phyloP scores from a whole-genome alignment of 2,888 invertebrate genomes.

The Xestia xanthographa region DNA sequence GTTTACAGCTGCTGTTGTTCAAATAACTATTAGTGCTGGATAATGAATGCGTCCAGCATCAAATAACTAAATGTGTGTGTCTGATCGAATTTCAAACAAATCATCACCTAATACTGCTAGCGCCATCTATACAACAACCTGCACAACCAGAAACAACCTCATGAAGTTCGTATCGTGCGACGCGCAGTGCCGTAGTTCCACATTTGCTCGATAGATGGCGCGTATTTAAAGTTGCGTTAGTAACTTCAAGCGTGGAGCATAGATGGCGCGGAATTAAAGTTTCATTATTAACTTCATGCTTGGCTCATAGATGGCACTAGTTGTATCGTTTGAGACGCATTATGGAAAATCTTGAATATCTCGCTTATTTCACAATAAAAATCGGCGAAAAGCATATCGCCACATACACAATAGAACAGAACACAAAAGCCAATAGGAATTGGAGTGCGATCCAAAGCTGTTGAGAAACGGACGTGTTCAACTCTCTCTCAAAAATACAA shows the following conservation, averaged over 20 bases:
- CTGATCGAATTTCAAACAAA: background rate
- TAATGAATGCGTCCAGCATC: background rate
- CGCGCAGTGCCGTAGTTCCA: conserved; percentile 70
- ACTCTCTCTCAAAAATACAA: no score
- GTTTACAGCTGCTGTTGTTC: background rate
- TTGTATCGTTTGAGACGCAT: background rate
- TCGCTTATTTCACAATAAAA: background rate
- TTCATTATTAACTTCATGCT: background rate
- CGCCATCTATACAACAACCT: conserved; percentile 64
- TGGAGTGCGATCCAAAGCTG: no score
- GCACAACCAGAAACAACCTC: background rate
- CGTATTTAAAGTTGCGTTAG: background rate
- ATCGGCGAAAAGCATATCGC: background rate
- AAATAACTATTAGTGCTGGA: background rate
- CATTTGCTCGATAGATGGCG: conserved; percentile 57
- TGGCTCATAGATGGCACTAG: conserved; percentile 30
- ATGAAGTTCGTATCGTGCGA: conserved; percentile 32
- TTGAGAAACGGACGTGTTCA: no score
- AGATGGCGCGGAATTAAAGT: conserved; percentile 25
- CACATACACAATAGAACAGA: background rate
- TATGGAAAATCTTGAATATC: background rate
- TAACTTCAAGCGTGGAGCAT: background rate
- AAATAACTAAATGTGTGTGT: no score
- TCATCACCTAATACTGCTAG: conserved; percentile 25
- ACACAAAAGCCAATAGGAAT: background rate